Base-by-base conservation (phyloP, 1,140 invertebrate genomes). In the Ephestia elutella region DNA sequence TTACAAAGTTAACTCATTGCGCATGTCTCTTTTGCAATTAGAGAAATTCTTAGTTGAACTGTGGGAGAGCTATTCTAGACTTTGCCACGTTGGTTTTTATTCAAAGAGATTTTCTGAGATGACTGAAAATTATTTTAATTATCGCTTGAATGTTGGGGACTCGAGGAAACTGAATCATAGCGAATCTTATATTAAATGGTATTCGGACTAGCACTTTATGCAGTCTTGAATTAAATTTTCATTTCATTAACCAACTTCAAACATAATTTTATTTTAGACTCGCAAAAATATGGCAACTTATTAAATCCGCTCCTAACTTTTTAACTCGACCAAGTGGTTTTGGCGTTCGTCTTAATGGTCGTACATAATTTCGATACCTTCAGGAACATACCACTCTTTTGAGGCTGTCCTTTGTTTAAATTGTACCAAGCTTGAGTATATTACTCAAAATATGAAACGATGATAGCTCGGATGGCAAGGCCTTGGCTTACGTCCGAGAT, bases 21-120 rank as follows among this genome's bases (percentile, higher is more conserved):
- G 54, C 44, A 53, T 32, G 51, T 49, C 60, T 44, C 54, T 62
- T 63, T 62, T 59, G 70, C 62, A 78, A 78, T 80, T 74, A 77
- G 62, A 76, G 57, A 62, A 59, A 74, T 80, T 75, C 65, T 69
- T 76, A 75, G 66, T 59, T 65, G 61, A 49, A 66, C 59, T 76
- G 75, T 80, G 78, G 78, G 78, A 80, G 73, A 76, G 64, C 66
- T 71, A 76, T 80, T 78, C 69, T 55, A 69, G 68, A 70, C 59
- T 57, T 35, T 49, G 35, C 48, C 56, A 57, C 55, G 59, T 65
- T 66, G 60, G 38, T 44, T 44, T 44, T 44, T 44, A 44, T 44
- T 44, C 38, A 44, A 44, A 44, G 38, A 44, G 38, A 44, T 44
- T 44, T 15, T 15, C 38, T 15, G 38, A 44, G 38, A 32, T 17